phyloP scores from a whole-genome alignment of 2,797 vertebrate species.

The Novumbra hubbsi region DNA sequence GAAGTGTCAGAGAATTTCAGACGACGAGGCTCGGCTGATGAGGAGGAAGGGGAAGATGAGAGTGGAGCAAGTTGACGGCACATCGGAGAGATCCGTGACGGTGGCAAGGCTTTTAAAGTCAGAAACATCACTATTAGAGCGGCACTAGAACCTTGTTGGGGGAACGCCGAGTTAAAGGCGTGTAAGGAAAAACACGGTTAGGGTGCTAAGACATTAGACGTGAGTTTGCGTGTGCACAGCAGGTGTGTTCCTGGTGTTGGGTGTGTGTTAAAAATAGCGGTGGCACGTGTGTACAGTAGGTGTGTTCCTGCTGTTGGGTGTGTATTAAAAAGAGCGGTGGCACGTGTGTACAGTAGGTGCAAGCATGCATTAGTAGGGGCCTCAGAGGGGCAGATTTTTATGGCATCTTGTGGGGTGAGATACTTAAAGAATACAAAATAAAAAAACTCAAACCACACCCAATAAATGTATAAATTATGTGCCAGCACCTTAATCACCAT shows the following conservation, averaged over 20 bases:
- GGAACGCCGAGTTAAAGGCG: conserved; percentile 46
- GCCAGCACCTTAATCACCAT: conserved; percentile 46
- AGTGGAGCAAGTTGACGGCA: conserved; percentile 64
- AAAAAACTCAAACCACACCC: conserved; percentile 19
- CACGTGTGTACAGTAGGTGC: conserved; percentile 26
- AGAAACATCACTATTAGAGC: conserved; percentile 53
- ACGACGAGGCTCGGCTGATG: conserved; percentile 65
- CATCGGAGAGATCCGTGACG: conserved; percentile 76
- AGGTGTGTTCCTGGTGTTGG: neutral
- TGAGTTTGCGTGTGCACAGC: conserved; percentile 7
- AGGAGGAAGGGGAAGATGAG: conserved; percentile 63
- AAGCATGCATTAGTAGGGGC: neutral
- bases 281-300: too few relatives aligned
- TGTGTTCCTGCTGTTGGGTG: conserved; percentile 33
- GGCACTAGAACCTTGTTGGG: conserved; percentile 50
- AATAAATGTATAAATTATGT: conserved; percentile 59
- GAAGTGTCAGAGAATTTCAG: conserved; percentile 73
- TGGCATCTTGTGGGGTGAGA: conserved; percentile 16
- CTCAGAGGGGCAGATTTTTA: neutral
- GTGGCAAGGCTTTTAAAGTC: conserved; percentile 66
- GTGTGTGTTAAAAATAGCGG: conserved; percentile 27
- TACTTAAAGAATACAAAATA: neutral
- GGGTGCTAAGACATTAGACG: conserved; percentile 2
- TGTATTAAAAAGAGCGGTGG: conserved; percentile 28
- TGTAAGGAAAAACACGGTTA: conserved; percentile 13